These are phyloP conservation scores for Rattus norvegicus DNA, from an alignment of 2,113 vertebrate genomes.

Conservation along the genomic window GRCr8 NC_086026.1:102413001-102413500, in stretches of 20 bases:
- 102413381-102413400: background rate
- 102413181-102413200: background rate
- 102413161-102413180: background rate
- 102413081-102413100: background rate
- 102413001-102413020: background rate
- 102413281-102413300: slow-evolving; percentile 3
- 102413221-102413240: background rate
- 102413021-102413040: background rate
- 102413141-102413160: background rate
- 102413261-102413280: background rate
- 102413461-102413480: slow-evolving; percentile 32
- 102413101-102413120: background rate
- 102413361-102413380: background rate
- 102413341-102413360: background rate
- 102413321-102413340: background rate
- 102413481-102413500: background rate
- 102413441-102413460: slow-evolving; percentile 26
- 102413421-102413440: slow-evolving; percentile 9
- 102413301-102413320: background rate
- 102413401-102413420: background rate
- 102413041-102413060: background rate
- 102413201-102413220: background rate
- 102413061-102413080: slow-evolving; percentile 32
- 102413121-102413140: background rate
- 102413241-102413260: background rate